Evolutionary conservation across 1,140 invertebrate species (phyloP).

Genomic region (Coenobita brevimanus): DNA sequence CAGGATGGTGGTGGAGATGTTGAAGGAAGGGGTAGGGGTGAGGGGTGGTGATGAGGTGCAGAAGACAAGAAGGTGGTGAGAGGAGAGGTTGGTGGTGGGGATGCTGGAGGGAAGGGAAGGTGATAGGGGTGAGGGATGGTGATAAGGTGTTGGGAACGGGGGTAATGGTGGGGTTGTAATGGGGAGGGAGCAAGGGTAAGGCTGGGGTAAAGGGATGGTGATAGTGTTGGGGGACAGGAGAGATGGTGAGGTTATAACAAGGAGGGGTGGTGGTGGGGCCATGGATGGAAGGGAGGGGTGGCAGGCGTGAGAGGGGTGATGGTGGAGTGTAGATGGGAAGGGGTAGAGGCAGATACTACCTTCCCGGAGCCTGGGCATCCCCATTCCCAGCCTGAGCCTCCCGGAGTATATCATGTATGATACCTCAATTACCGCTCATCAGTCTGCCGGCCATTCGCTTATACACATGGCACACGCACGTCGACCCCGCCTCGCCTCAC

Average conservation of each 20-base stretch:
- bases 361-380: too few species aligned
- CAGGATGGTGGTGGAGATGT: not conserved
- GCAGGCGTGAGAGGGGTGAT: too few species aligned
- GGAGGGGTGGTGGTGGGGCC: not conserved
- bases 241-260: not conserved
- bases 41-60: not conserved
- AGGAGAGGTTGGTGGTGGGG: not conserved
- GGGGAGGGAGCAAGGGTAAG: not conserved
- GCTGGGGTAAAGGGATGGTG: not conserved
- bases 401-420: slow-evolving; percentile 52
- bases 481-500: slow-evolving; percentile 8
- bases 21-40: not conserved
- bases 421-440: slow-evolving; percentile 65
- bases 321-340: too few species aligned
- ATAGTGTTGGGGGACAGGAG: not conserved
- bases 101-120: not conserved
- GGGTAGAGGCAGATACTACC: too few species aligned
- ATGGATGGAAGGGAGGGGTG: not conserved
- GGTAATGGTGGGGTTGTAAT: not conserved
- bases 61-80: not conserved
- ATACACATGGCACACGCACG: slow-evolving; percentile 41
- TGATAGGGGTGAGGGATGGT: too few species aligned
- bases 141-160: not conserved
- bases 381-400: too few species aligned
- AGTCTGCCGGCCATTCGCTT: slow-evolving; percentile 49